Conservation (phyloP, 2,888 invertebrate genomes). For the Melolontha melolontha region DNA sequence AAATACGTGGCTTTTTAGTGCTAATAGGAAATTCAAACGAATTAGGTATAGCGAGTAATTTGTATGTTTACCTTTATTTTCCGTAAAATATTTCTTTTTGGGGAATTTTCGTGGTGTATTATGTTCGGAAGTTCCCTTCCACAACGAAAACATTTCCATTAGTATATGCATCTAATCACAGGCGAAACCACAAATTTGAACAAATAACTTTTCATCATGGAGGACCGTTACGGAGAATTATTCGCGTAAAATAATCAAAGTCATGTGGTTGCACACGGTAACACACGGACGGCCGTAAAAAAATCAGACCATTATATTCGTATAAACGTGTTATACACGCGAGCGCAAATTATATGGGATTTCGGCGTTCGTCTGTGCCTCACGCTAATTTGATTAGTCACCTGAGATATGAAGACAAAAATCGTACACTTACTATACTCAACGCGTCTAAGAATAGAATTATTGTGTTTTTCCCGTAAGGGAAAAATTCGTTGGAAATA, state of each 20-base stretch:
- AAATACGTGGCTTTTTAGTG: not conserved
- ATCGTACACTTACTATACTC: constrained; percentile 5
- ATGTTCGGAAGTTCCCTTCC: constrained; percentile 17
- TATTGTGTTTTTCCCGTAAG: not conserved
- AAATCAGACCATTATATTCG: constrained; percentile 25
- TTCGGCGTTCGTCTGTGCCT: constrained; percentile 10
- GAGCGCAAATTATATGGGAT: constrained; percentile 24
- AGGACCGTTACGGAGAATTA: constrained; percentile 27
- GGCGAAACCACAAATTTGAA: constrained; percentile 19
- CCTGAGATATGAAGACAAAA: constrained; percentile 28
- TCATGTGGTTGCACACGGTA: constrained; percentile 17
- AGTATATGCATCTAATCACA: constrained; percentile 20
- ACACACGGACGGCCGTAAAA: constrained; percentile 17
- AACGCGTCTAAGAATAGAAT: constrained; percentile 12
- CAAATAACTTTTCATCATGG: constrained; percentile 32
- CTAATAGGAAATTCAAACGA: constrained; percentile 15
- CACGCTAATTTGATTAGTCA: constrained; percentile 36
- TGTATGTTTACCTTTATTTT: constrained; percentile 21
- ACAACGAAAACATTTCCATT: constrained; percentile 34
- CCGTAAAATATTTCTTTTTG: constrained; percentile 17
- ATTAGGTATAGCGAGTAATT: constrained; percentile 13
- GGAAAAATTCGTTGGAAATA: too few relatives aligned
- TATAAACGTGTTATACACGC: constrained; percentile 35
- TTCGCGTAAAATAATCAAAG: constrained; percentile 17
- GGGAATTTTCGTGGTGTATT: not conserved